These are phyloP conservation scores for Polylopha cassiicola DNA, from an alignment of 2,888 invertebrate genomes.

Conservation along the genomic window DNA sequence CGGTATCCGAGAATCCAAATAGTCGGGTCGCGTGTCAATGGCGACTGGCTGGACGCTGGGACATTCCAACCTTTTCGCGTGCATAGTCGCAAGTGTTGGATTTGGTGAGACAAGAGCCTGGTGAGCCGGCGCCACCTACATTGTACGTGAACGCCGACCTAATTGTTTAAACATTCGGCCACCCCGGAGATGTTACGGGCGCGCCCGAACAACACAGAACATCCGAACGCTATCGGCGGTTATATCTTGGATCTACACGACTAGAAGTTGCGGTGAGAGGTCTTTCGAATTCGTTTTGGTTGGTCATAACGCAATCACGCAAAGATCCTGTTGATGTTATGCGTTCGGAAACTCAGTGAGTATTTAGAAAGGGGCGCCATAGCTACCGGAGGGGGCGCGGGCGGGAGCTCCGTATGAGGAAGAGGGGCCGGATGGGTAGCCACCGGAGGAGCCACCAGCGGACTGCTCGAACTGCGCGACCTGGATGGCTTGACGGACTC, in stretches of 20 bases:
- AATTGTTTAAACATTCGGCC: constrained; percentile 59
- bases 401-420: constrained; percentile 78
- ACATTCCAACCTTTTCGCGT: constrained; percentile 63
- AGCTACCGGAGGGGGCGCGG: constrained; percentile 80
- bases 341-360: constrained; percentile 34
- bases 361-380: constrained; percentile 81
- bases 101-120: constrained; percentile 42
- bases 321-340: constrained; percentile 15
- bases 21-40: constrained; percentile 25
- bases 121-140: constrained; percentile 64
- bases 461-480: constrained; percentile 89
- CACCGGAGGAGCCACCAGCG: constrained; percentile 53
- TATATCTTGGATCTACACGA: constrained; percentile 11
- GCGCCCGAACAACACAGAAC: constrained; percentile 54
- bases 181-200: constrained; percentile 41
- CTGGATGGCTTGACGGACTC: constrained; percentile 91
- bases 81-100: constrained; percentile 74
- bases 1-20: constrained; percentile 22
- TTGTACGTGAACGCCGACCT: constrained; percentile 65
- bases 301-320: constrained; percentile 9
- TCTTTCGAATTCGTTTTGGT: constrained; percentile 2
- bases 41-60: constrained; percentile 65
- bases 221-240: constrained; percentile 34
- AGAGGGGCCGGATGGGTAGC: constrained; percentile 74
- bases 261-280: constrained; percentile 14